Evolutionary conservation across 2,113 vertebrate species (phyloP), one percentile per base, ranked within the genome.

Genomic region (Gymnobelideus leadbeateri): DNA sequence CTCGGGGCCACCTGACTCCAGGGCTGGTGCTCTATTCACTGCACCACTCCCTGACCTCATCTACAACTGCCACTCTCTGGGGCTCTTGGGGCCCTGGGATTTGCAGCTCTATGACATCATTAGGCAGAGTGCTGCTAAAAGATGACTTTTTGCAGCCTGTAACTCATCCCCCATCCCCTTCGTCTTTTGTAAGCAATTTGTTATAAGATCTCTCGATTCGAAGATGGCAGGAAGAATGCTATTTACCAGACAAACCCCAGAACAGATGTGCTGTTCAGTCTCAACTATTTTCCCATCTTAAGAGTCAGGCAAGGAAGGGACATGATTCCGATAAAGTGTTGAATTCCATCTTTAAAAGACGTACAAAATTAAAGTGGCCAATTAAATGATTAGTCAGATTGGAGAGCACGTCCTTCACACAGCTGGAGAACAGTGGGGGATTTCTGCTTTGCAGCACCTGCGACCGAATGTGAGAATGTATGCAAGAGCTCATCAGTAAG

Each of bases 341-440:
- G n/a, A 7, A 84, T 84, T 43, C n/a, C n/a, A 84, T 84, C 68
- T 84, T 84, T n/a, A 43, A 84, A 84, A 84, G n/a, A 84, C 43
- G 19, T 21, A 84, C 68, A 43, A 23, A 84, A 23, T 84, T 84
- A 84, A 84, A 43, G n/a, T 43, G 43, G 68, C n/a, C 68, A 84
- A 84, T 84, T 84, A 84, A 84, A 84, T 84, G 68, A 84, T 84
- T 84, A 84, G 43, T 16, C 68, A 84, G 68, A 84, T 84, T 84
- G 68, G 68, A 21, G 68, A 84, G n/a, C 7, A 23, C 19, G n/a
- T 84, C 68, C 68, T 84, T 84, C n/a, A 84, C 19, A 19, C 68
- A 84, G n/a, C 68, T 84, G 68, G 68, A 84, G 68, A 84, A 43
- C 68, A 84, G n/a, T 43, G n/a, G 68, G 68, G n/a, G 68, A 23